phyloP scores from a whole-genome alignment of 92 coral and sea anemone species.

The Pocillopora grandis region DNA sequence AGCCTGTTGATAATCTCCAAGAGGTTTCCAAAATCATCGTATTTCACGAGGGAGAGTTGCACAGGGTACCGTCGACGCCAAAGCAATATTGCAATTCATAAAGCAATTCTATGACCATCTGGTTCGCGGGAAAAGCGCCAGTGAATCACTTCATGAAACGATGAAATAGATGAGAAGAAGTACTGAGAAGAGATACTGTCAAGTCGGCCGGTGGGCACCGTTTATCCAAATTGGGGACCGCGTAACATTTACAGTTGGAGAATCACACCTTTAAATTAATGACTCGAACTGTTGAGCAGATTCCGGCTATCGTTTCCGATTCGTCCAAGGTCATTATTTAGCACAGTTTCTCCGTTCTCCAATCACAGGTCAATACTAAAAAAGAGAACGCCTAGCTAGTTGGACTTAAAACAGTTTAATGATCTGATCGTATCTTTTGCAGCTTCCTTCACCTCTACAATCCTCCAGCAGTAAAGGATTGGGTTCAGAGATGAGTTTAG shows the following conservation, averaged over 20 bases:
- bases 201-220: slow-evolving; percentile 7
- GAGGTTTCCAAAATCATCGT: background rate
- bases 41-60: background rate
- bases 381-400: too few species aligned
- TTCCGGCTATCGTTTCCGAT: too few species aligned
- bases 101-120: slow-evolving; percentile 10
- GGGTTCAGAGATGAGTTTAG: too few species aligned
- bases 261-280: too few species aligned
- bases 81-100: background rate
- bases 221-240: background rate
- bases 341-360: too few species aligned
- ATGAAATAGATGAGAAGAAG: slow-evolving; percentile 4
- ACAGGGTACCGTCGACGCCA: slow-evolving; percentile 2
- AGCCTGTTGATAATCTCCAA: background rate
- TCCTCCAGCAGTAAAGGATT: too few species aligned
- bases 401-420: too few species aligned
- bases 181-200: background rate
- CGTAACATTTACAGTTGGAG: background rate
- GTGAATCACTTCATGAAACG: background rate
- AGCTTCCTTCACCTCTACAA: too few species aligned
- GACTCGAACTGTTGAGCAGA: too few species aligned
- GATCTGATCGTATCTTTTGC: too few species aligned
- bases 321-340: too few species aligned
- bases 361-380: too few species aligned
- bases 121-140: background rate